Evolutionary conservation across 2,888 invertebrate genomes (phyloP).

Genomic region (Nudaria mundana): DNA sequence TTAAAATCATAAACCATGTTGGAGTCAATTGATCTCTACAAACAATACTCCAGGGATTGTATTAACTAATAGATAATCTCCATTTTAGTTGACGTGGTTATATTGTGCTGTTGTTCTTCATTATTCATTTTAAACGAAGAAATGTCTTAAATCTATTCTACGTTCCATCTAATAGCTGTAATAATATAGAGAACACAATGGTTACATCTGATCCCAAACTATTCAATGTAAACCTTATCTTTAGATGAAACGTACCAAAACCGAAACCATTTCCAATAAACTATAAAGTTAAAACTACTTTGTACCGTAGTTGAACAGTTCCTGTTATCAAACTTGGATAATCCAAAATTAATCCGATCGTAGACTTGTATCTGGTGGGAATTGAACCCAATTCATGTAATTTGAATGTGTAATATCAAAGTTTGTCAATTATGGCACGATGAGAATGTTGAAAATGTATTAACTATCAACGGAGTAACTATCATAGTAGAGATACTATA

Average conservation of each 20-base stretch:
- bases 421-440: constrained; percentile 20
- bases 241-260: constrained; percentile 19
- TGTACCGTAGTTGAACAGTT: constrained; percentile 24
- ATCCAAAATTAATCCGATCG: constrained; percentile 44
- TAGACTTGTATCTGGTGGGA: constrained; percentile 38
- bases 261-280: constrained; percentile 24
- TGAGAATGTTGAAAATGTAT: too few relatives aligned
- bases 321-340: constrained; percentile 35
- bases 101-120: too few relatives aligned
- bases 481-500: too few relatives aligned
- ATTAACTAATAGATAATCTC: too few relatives aligned
- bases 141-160: neutral
- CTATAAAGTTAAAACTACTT: constrained; percentile 31
- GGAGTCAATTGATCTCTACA: too few relatives aligned
- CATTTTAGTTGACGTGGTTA: too few relatives aligned
- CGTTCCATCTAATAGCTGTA: neutral
- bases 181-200: constrained; percentile 16
- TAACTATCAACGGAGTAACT: too few relatives aligned
- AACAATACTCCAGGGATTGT: too few relatives aligned
- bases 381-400: constrained; percentile 32
- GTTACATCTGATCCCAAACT: constrained; percentile 16
- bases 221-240: constrained; percentile 19
- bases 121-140: too few relatives aligned
- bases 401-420: constrained; percentile 34
- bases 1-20: too few relatives aligned